Base-by-base conservation (phyloP, 2,113 vertebrate species). In the Phylloscopus trochilus region DNA sequence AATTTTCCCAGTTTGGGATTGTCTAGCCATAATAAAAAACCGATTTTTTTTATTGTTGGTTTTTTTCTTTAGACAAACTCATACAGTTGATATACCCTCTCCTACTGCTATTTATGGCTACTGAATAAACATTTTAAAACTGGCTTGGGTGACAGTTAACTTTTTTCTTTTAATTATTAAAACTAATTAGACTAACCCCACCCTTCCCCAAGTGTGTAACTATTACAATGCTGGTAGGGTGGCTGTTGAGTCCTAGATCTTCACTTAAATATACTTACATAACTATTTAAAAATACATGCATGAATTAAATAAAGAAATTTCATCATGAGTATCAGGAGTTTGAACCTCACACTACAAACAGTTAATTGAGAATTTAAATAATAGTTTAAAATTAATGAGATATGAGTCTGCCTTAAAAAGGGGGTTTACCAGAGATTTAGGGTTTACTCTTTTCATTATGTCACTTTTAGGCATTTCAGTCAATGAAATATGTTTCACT, bases 141-240 rank as follows among this genome's bases (percentile, higher is more conserved):
- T 73, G 37, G 15, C n/a, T 75, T 53, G 18, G 22, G 37, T 73
- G 30, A 64, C 49, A 46, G 9, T 68, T 78, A 73, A 68, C 68
- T 72, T 91, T 52, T 37, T 79, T 82, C 7, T 24, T 78, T 90
- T 51, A 93, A 64, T 79, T 69, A 80, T 87, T 83, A 69, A 83
- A 79, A 41, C 41, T 41, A 41, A 41, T 41, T 31, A 68, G 44
- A 37, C 22, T 64, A 60, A 56, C 2, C 4, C 3, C 21, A 30
- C 15, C 10, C 3, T 76, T 77, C 20, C 9, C 28, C 20, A 52
- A 8, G 31, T 27, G 44, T 83, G 13, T 89, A 76, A 75, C 26
- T 72, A 9, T 55, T 84, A 26, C 7, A 67, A 12, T 18, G 41
- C 47, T 91, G 44, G 2, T 8, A 35, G 8, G 3, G 13, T 41